phyloP scores from a whole-genome alignment of 2,113 vertebrate species.

The Trogon melanurus region DNA sequence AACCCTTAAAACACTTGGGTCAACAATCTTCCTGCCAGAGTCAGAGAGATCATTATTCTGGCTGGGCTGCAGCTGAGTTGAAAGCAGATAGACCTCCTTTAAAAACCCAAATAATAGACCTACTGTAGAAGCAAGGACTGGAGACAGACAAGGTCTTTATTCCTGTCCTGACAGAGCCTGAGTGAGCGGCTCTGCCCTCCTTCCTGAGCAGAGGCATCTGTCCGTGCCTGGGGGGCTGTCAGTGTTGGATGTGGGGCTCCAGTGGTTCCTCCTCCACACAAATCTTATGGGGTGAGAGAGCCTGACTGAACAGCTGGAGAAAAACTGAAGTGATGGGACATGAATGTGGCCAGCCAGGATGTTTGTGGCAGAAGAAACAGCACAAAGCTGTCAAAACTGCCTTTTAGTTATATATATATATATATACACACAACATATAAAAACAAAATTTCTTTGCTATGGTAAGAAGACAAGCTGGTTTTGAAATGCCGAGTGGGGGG shows the following conservation, averaged over 20 bases:
- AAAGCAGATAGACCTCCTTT: constrained; percentile 24
- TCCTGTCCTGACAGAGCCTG: neutral
- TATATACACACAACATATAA: no score
- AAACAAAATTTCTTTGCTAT: neutral
- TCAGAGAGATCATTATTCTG: constrained; percentile 14
- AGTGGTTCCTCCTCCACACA: neutral
- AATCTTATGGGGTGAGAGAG: neutral
- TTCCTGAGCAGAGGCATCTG: neutral
- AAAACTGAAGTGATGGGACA: neutral
- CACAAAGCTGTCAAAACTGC: neutral
- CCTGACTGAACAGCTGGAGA: neutral
- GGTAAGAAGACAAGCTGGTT: neutral
- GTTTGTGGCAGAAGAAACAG: fast-evolving
- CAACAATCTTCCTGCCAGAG: neutral
- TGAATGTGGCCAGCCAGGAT: neutral
- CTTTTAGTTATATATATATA: neutral
- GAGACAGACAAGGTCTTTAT: constrained; percentile 24
- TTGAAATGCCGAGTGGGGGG: neutral
- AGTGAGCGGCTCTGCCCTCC: neutral
- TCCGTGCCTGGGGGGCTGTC: fast-evolving
- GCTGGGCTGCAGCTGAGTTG: neutral
- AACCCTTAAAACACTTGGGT: neutral
- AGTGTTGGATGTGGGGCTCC: fast-evolving
- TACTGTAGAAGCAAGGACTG: neutral
- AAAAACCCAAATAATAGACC: constrained; percentile 17